phyloP scores from a whole-genome alignment of 2,113 vertebrate genomes.

The Boulengeromyrus knoepffleri region DNA sequence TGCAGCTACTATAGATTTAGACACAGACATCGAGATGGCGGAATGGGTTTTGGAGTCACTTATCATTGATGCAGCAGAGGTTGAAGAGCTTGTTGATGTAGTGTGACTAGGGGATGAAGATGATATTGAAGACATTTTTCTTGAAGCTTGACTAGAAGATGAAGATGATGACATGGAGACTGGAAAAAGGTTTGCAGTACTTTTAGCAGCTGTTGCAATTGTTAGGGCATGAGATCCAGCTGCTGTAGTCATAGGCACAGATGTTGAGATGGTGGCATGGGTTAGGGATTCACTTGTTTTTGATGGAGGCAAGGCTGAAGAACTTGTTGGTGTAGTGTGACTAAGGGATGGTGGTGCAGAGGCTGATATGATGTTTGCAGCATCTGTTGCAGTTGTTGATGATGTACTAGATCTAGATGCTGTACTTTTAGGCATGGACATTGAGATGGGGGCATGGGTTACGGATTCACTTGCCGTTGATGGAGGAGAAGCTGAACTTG shows the following conservation, averaged over 20 bases:
- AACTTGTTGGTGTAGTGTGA: not conserved
- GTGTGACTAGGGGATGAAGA: not conserved
- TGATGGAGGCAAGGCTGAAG: not conserved
- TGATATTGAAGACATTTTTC: not conserved
- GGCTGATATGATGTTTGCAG: not conserved
- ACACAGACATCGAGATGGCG: not conserved
- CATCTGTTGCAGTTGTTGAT: not conserved
- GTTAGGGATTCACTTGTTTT: not conserved
- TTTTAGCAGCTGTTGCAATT: not conserved
- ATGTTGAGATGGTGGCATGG: not conserved
- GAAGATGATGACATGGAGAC: not conserved
- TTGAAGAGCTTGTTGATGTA: not conserved
- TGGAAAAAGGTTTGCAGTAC: not conserved
- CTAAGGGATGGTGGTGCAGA: not conserved
- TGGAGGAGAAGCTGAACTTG: not conserved
- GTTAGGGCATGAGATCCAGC: not conserved
- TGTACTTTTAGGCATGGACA: not conserved
- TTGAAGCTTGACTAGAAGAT: not conserved
- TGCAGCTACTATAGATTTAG: not conserved
- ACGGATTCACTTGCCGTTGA: not conserved
- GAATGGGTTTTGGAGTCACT: not conserved
- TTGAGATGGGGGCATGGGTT: not conserved
- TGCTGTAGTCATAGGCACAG: not conserved
- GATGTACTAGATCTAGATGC: not conserved
- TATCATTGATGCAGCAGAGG: not conserved